phyloP scores from a whole-genome alignment of 2,888 invertebrate genomes.

The Teinopalpus imperialis region DNA sequence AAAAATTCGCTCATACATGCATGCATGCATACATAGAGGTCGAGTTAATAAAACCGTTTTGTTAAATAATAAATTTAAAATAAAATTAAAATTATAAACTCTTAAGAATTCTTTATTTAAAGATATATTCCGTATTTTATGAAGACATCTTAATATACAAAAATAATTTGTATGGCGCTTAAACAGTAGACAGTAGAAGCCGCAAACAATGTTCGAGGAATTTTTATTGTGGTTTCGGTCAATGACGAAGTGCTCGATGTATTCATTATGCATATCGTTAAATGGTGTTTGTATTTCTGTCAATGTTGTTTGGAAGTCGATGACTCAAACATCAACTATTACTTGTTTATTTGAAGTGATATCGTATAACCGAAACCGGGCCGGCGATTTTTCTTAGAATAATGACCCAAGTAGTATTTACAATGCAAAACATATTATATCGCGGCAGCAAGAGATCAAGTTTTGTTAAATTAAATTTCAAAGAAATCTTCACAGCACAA shows the following conservation, averaged over 20 bases:
- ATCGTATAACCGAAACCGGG: constrained; percentile 10
- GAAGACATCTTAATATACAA: constrained; percentile 9
- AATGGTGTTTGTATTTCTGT: constrained; percentile 29
- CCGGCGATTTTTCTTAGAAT: constrained; percentile 12
- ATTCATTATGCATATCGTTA: constrained; percentile 31
- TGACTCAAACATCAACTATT: constrained; percentile 32
- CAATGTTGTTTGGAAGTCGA: constrained; percentile 28
- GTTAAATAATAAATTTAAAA: too few species aligned
- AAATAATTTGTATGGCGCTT: background rate
- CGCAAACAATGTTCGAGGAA: constrained; percentile 21
- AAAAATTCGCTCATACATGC: too few species aligned
- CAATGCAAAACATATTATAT: background rate
- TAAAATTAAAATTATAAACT: too few species aligned
- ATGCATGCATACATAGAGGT: too few species aligned
- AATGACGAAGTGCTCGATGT: constrained; percentile 24
- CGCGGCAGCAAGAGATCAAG: too few species aligned
- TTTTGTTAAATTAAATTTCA: too few species aligned
- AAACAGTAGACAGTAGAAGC: constrained; percentile 13
- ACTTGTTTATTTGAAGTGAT: constrained; percentile 29
- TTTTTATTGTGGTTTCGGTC: constrained; percentile 16
- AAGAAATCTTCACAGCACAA: too few species aligned
- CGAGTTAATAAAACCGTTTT: too few species aligned
- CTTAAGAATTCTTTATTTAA: too few species aligned
- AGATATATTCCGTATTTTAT: constrained; percentile 3
- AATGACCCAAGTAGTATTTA: constrained; percentile 9